Evolutionary conservation across 2,888 invertebrate species (phyloP), one percentile per base, ranked within the genome.

Genomic region (Macropis europaea): DNA sequence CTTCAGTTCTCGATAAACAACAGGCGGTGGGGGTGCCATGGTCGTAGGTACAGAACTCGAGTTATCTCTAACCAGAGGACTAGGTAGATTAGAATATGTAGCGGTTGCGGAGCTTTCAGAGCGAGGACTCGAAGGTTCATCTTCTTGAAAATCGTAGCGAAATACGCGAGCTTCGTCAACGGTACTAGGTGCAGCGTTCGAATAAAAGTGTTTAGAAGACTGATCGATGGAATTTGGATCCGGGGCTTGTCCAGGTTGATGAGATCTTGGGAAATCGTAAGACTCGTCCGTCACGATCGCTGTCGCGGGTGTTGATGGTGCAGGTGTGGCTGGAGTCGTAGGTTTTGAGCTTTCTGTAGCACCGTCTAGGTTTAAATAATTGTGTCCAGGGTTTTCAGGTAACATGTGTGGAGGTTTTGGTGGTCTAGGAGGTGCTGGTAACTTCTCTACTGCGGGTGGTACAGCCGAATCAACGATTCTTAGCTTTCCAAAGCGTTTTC

Each of bases 191-290:
- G 93, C 93, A 4, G 93, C 93, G 85, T 94, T 94, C 53, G 92
- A 91, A 81, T 94, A 93, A 78, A 92, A 92, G 84, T 93, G 93
- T 59, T 91, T 89, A 26, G 89, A 84, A 9, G 85, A 84, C 34
- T 87, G 76, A 1, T 87, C 85, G 43, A 83, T 81, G 9, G 84
- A 77, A 28, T 77, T 83, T 3, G 82, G 79, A 38, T 83, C 81
- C 32, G 84, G 75, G 22, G 89, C 88, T 62, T 90, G 90, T 2
- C 81, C 84, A 2, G 86, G 87, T 84, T 93, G 92, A 87, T 94
- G 94, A 26, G 94, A 94, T 73, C 94, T 91, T 15, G 95, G 94
- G 89, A 95, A 94, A 86, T 95, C 95, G 82, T 95, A 94, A 84
- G 92, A 92, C 67, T 93, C 94, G 84, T 94, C 93, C 1, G 85